Evolutionary conservation across 1,140 invertebrate genomes (phyloP), one percentile per base, ranked within the genome.

Genomic region (Acyrthosiphon pisum): DNA sequence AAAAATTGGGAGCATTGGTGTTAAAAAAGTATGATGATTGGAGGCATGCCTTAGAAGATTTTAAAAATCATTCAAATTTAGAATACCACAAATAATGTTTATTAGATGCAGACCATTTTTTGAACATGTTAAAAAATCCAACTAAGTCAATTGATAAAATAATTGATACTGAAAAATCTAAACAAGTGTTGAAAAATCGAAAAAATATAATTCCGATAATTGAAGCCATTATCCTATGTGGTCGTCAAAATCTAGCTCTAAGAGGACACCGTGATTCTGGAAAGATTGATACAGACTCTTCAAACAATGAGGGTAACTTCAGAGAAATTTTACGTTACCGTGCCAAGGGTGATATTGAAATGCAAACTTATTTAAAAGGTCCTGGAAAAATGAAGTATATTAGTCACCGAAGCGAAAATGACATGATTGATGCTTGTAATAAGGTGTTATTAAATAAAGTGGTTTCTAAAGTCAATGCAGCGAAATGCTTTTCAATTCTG

Each of bases 291-390:
- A 88, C 46, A 48, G 44, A 87, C 11, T 48, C 26, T 48, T 46
- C 44, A 88, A 88, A 88, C 0, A 88, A 50, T 37, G 87, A 89
- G 22, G 87, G 48, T 50, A 89, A 89, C 2, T 89, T 89, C 22
- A n/a, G 87, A 53, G 48, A 89, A 89, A 89, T 89, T 53, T 8
- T 53, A 86, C 87, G n/a, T 37, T 89, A 50, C 35, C 48, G 48
- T 22, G 46, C 46, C 7, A 6, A 89, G 7, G 87, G 87, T 8
- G n/a, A 53, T 53, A 50, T 53, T 53, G 22, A 53, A 48, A 89
- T 89, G 48, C 14, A 53, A 53, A 22, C 8, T 9, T 86, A 44
- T 86, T 30, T 86, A 30, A 41, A 86, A 44, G 11, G 83, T 11
- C 8, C 83, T 20, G 20, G 87, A 89, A 50, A n/a, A 9, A 89